Evolutionary conservation across 2,113 vertebrate species (phyloP), one percentile per base, ranked within the genome.

Genomic region (Callaeas wilsoni): DNA sequence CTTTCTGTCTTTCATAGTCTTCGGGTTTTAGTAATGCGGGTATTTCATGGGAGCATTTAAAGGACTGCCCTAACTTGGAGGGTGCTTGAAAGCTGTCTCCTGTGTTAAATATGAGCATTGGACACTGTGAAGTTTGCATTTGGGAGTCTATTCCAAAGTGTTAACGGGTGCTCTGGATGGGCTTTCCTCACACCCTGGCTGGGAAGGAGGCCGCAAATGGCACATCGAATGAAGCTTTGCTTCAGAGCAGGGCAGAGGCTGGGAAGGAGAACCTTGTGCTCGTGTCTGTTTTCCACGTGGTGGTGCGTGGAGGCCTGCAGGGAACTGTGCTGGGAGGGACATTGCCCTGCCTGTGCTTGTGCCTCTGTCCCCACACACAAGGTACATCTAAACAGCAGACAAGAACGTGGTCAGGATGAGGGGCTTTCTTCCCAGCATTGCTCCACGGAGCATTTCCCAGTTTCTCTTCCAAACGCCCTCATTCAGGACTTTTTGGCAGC

Each of bases 241-340:
- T 55, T 62, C 55, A 47, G 67, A 85, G 78, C 39, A 33, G 22
- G 37, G 16, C 73, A 25, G 49, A 50, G 78, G 6, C 55, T 67
- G n/a, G 32, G 32, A 57, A 65, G 63, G 64, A 83, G 76, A 91
- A 62, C 13, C 23, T 46, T 6, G 56, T 63, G n/a, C 32, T 60
- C 2, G 0, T 46, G 27, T 20, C 6, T 70, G 35, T n/a, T 50
- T 17, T 10, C n/a, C 7, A 7, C 1, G 2, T 22, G 25, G 4
- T 18, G 16, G 13, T 30, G 64, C n/a, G 1, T 37, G 44, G 49
- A 63, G 32, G 46, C 74, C 49, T 76, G 74, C 73, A 32, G 70
- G 44, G 41, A n/a, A 27, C 69, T 53, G 53, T 42, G 30, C 70
- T 49, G 88, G 20, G 62, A 63, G 74, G 57, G 56, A n/a, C 9